Conservation (phyloP, 2,888 invertebrate genomes). For the Cephus pulcher region DNA sequence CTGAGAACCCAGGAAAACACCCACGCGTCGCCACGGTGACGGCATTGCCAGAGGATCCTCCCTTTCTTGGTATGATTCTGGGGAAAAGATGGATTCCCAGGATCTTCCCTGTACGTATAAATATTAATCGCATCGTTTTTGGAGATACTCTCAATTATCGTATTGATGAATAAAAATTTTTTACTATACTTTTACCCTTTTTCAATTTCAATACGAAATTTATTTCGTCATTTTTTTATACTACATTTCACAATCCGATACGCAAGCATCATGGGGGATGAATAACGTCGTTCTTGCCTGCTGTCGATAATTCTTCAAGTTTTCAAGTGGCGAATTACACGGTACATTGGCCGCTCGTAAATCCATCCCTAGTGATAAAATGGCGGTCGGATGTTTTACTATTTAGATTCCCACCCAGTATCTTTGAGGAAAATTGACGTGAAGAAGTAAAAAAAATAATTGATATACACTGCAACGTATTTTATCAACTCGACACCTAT, state of each 20-base stretch:
- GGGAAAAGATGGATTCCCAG: not conserved
- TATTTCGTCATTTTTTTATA: not conserved
- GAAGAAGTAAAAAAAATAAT: not conserved
- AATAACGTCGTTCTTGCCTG: not conserved
- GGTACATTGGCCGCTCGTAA: slow-evolving; percentile 4
- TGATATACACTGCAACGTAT: too few species aligned
- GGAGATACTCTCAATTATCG: not conserved
- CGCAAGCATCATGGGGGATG: not conserved
- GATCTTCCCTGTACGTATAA: not conserved
- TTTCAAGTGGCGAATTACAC: slow-evolving; percentile 1
- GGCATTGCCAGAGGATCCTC: slow-evolving; percentile 18
- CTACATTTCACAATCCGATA: not conserved
- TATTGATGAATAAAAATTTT: not conserved
- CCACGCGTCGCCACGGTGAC: slow-evolving; percentile 58
- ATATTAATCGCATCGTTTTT: not conserved
- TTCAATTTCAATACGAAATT: not conserved
- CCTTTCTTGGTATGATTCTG: not conserved
- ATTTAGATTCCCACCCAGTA: not conserved
- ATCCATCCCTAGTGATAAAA: not conserved
- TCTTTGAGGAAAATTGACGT: not conserved
- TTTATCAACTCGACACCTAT: too few species aligned
- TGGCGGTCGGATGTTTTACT: not conserved
- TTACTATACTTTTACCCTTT: not conserved
- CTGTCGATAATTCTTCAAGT: slow-evolving; percentile 4
- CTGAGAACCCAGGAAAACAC: slow-evolving; percentile 22